These are phyloP conservation scores for Etia nguti DNA, from an alignment of 2,113 vertebrate genomes.

Conservation along the genomic window DNA sequence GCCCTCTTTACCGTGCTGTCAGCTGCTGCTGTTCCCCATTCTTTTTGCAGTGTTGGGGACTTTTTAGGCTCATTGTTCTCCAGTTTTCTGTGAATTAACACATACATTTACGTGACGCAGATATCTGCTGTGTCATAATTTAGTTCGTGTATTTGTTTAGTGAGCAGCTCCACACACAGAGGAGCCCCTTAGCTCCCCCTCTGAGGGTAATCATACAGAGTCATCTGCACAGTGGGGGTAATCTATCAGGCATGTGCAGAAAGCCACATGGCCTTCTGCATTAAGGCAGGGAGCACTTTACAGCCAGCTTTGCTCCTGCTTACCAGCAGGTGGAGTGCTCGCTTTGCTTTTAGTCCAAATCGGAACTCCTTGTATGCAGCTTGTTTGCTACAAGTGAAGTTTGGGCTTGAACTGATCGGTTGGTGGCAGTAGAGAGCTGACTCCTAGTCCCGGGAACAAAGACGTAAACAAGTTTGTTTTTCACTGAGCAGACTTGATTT, in stretches of 20 bases:
- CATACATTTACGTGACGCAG: not conserved
- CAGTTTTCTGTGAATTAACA: not conserved
- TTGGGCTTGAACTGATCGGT: not conserved
- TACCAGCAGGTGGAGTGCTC: slow-evolving; percentile 36
- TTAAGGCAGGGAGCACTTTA: not conserved
- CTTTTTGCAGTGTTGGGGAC: not conserved
- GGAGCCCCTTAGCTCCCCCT: not conserved
- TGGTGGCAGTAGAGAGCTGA: slow-evolving; percentile 33
- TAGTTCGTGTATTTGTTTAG: not conserved
- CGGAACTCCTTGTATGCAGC: not conserved
- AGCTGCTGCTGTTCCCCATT: not conserved
- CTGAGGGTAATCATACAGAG: not conserved
- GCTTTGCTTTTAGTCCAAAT: not conserved
- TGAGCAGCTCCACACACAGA: not conserved
- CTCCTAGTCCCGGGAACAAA: slow-evolving; percentile 33
- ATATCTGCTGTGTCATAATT: not conserved
- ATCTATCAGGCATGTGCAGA: not conserved
- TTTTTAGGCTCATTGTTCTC: not conserved
- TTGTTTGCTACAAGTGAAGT: not conserved
- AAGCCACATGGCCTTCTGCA: not conserved
- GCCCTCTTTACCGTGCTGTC: not conserved
- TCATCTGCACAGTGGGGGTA: not conserved
- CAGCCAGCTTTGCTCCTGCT: not conserved
- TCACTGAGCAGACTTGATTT: slow-evolving; percentile 16
- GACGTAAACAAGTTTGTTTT: slow-evolving; percentile 69